Evolutionary conservation across 2,113 vertebrate species (phyloP).

Genomic region (Cepphus grylle): DNA sequence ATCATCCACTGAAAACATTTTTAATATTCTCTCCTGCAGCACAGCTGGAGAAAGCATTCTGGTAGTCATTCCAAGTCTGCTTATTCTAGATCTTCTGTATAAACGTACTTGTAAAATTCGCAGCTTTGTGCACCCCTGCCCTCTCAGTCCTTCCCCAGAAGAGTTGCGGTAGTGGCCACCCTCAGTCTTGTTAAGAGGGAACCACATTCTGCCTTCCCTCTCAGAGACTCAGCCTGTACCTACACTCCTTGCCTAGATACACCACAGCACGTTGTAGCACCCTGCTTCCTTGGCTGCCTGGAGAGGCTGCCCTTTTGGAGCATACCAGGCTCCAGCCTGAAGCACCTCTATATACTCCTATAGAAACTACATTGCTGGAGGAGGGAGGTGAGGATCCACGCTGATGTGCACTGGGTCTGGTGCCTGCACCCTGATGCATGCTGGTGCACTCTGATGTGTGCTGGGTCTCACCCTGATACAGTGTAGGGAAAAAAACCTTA

Average conservation of each 20-base stretch:
- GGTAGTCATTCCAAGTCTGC: neutral
- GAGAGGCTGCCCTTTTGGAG: neutral
- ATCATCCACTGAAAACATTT: neutral
- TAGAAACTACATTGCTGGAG: neutral
- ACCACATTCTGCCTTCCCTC: neutral
- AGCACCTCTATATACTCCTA: neutral
- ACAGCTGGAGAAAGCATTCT: neutral
- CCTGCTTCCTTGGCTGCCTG: neutral
- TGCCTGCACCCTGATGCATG: neutral
- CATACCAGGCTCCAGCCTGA: neutral
- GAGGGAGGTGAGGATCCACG: neutral
- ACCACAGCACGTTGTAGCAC: neutral
- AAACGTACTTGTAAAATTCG: neutral
- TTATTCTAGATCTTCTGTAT: neutral
- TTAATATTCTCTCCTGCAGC: neutral
- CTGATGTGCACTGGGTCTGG: neutral
- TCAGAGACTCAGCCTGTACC: neutral
- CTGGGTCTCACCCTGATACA: neutral
- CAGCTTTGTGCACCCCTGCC: fast-evolving
- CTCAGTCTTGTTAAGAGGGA: neutral
- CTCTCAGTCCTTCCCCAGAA: neutral
- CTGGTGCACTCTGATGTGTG: neutral
- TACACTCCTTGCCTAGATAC: neutral
- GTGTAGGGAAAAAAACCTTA: fast-evolving
- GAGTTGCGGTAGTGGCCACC: fast-evolving